Base-by-base conservation (phyloP, 2,113 vertebrate species). In the Emydura subglobosa region DNA sequence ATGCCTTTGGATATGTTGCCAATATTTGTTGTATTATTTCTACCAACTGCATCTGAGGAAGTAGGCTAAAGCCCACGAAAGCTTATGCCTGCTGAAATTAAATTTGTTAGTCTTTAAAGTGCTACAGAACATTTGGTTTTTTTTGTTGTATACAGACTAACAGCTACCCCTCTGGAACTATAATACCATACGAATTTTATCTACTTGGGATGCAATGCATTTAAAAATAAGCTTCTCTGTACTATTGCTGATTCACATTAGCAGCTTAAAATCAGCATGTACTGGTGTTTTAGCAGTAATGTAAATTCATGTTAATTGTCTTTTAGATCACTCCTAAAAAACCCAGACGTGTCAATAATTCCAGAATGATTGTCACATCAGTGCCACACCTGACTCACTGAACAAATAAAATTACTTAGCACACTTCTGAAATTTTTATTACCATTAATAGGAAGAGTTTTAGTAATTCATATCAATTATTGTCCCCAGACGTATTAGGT, bases 241-340 rank as follows among this genome's bases (percentile, higher is more conserved):
- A 59, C 55, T 92, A 92, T 83, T 95, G 92, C 96, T 91, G 95
- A 96, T 83, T 97, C 90, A 97, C 0, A 0, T 57, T 91, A 93
- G 83, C 47, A 92, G 55, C 51, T 93, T 91, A 95, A 74, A 44
- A 93, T 91, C 74, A 92, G 89, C 72, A 90, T 81, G 72, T 92
- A 85, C 80, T 2, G 4, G 29, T 93, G 87, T 92, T 94, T 94
- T 91, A 83, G 72, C 55, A 95, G 85, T 54, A 94, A 91, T 90
- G 78, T 86, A 96, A 96, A 96, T 90, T 90, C 24, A 96, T 96
- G 93, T 19, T 95, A 87, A 96, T 97, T 95, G 87, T 92, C 78
- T 80, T 86, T 91, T 57, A 91, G 34, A 79, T 92, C 11, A 31
- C 86, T 91, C 83, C 57, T 86, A 81, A 92, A 87, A 95, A 89